Evolutionary conservation across 1,140 invertebrate genomes (phyloP), one percentile per base, ranked within the genome.

Genomic region (Oppia nitens): DNA sequence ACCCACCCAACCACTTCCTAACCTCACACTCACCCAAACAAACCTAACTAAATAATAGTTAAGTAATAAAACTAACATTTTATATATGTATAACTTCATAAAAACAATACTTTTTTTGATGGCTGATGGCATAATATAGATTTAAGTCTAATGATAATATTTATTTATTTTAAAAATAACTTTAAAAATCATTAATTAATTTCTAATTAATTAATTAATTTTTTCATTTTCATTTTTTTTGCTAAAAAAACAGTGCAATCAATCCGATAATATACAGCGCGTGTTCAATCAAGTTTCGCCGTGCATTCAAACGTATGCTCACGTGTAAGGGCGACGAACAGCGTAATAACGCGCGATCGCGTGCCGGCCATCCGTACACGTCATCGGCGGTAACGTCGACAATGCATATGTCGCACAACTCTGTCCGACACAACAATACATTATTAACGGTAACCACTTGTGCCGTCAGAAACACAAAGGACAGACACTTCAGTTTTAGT

Each of bases 201-300:
- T 47, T 3, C 2, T 21, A 21, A 2, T 47, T 40, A 52, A 55
- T 17, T 47, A 2, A 55, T 55, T 29, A 14, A 14, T 47, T 55
- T 40, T 40, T 49, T 55, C 11, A 14, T 3, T 11, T 2, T 52
- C 1, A n/a, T 40, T n/a, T n/a, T n/a, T n/a, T n/a, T n/a, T n/a
- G n/a, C n/a, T n/a, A n/a, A n/a, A n/a, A n/a, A n/a, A n/a, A n/a
- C 23, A 56, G 74, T 75, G 86, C 87, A 24, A 81, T 90, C 60
- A 92, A 91, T 73, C 88, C 88, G 2, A 87, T 91, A 63, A 75
- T 91, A 14, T 91, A 92, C 72, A 69, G 69, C 47, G 75, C 87
- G 17, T 88, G 88, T 83, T 89, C 85, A n/a, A 86, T 85, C 0
- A 91, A 90, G 70, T 92, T 91, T 72, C 77, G 88, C 12, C 80